Base-by-base conservation (phyloP, 2,888 invertebrate species). In the Drosophila mimetica region DNA sequence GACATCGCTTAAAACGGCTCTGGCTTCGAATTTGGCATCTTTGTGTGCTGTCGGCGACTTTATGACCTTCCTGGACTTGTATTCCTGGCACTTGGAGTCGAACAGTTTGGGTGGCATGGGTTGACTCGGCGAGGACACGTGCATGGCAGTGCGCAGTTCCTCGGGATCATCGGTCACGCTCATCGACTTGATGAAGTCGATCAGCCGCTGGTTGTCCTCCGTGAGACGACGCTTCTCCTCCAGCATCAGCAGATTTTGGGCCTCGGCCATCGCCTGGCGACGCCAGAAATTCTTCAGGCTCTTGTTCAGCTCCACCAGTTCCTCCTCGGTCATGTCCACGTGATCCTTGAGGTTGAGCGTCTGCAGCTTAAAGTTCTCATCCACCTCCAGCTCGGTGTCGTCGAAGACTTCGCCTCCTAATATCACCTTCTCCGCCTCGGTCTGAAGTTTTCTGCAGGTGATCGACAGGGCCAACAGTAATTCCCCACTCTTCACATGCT, bases 381-480 rank as follows among this genome's bases (percentile, higher is more conserved):
- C 36, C 0, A 71, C 37, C 0, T 46, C 72, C 39, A 71, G 51
- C 13, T 77, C 71, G 3, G 66, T 44, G 3, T 75, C 54, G 3
- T 74, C 64, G 1, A 58, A 22, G 7, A 86, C 63, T 11, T 88
- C 79, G 4, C 78, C 78, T 51, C 83, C 88, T 0, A 90, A 61
- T 5, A 83, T 65, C 4, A 91, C 77, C 32, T 91, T 91, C 53
- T 91, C 91, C 2, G 89, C 78, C 70, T 91, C 88, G 0, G 91
- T 91, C 69, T 90, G 89, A 4, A 90, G 76, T 58, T 91, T 91
- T 8, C 90, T 71, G 18, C 91, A 91, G 20, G 77, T 90, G 14
- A 86, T 83, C 0, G 87, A 86, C 1, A 91, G 71, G 0, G 88
- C 77, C 0, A 91, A 59, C 1, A 91, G 52, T 4, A 89, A 65